These are phyloP conservation scores for Drosophila grimshawi DNA, from an alignment of 1,140 invertebrate genomes.

Conservation along the genomic window DNA sequence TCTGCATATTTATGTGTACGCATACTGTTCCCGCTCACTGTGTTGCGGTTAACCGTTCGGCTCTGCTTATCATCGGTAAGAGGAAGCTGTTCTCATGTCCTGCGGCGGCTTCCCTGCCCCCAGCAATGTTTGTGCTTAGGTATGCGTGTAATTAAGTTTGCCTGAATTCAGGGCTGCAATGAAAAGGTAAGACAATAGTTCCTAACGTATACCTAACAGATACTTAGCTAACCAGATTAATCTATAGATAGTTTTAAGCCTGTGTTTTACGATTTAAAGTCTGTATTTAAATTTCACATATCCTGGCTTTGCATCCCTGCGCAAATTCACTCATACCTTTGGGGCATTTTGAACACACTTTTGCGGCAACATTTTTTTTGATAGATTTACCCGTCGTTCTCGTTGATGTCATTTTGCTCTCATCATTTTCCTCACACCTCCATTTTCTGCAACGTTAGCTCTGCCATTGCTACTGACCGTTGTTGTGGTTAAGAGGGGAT, in stretches of 20 bases:
- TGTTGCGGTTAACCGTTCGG: constrained; percentile 65
- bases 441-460: constrained; percentile 20
- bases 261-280: not conserved
- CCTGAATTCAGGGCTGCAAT: constrained; percentile 17
- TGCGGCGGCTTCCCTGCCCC: constrained; percentile 50
- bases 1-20: constrained; percentile 1
- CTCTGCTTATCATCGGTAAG: constrained; percentile 60
- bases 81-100: constrained; percentile 56
- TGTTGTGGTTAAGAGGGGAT: constrained; percentile 12
- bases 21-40: not conserved
- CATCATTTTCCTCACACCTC: not conserved
- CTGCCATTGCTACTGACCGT: constrained; percentile 13
- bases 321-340: not conserved
- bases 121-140: constrained; percentile 46
- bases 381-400: constrained; percentile 39
- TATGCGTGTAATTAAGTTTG: constrained; percentile 74
- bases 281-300: not conserved
- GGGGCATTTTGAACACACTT: constrained; percentile 30
- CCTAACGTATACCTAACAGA: too few species aligned
- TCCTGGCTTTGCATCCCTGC: not conserved
- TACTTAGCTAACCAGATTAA: too few species aligned
- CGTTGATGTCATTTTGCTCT: constrained; percentile 32
- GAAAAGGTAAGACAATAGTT: not conserved
- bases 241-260: not conserved
- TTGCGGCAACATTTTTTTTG: constrained; percentile 37